Conservation (phyloP, 2,888 invertebrate genomes). For the Rhimphoctona megacephalus region DNA sequence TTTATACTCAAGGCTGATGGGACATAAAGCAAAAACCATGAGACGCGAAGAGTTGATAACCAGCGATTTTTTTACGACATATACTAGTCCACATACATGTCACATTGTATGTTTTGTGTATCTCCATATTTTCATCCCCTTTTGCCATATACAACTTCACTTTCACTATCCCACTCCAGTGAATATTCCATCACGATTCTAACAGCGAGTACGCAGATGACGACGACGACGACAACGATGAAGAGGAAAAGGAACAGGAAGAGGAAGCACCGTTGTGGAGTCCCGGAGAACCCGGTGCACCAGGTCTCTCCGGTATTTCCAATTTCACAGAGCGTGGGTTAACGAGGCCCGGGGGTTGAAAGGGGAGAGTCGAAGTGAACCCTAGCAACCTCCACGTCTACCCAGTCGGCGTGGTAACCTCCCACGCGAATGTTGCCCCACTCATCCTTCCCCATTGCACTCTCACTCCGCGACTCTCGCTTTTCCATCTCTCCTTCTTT, state of each 20-base stretch:
- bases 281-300: constrained; percentile 58
- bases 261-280: constrained; percentile 51
- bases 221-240: constrained; percentile 32
- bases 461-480: constrained; percentile 33
- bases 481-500: constrained; percentile 33
- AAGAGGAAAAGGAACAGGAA: constrained; percentile 37
- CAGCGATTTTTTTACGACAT: constrained; percentile 55
- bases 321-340: constrained; percentile 85
- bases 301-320: constrained; percentile 81
- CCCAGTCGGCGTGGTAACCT: constrained; percentile 44
- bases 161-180: constrained; percentile 37
- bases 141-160: constrained; percentile 27
- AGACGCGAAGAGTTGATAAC: constrained; percentile 52
- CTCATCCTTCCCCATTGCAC: constrained; percentile 20
- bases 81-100: constrained; percentile 17
- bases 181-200: constrained; percentile 40
- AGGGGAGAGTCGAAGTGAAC: constrained; percentile 73
- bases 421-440: constrained; percentile 28
- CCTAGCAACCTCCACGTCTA: constrained; percentile 59
- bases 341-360: constrained; percentile 83
- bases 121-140: constrained; percentile 24
- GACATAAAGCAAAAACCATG: constrained; percentile 44
- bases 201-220: constrained; percentile 41
- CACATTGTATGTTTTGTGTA: background rate
- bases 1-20: background rate